Evolutionary conservation across 2,888 invertebrate genomes (phyloP).

Genomic region (Lobophora halterata): DNA sequence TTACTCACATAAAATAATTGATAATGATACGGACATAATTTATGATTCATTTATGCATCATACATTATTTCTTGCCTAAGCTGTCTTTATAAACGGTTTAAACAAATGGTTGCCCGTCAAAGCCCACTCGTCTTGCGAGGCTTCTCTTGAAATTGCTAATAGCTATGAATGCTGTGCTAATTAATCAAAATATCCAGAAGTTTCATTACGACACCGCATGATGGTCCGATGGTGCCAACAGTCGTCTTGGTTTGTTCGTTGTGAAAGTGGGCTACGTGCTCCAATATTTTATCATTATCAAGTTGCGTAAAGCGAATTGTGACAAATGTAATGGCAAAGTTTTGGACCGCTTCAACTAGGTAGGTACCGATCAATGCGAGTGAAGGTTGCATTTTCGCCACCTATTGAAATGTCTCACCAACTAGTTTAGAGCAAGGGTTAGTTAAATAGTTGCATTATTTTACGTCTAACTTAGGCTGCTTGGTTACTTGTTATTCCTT

Average conservation of each 20-base stretch:
- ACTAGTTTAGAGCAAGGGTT: slow-evolving; percentile 28
- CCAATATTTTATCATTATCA: slow-evolving; percentile 32
- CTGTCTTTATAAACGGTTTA: slow-evolving; percentile 2
- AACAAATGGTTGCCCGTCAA: slow-evolving; percentile 19
- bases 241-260: slow-evolving; percentile 47
- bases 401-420: slow-evolving; percentile 29
- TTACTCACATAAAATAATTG: too few relatives aligned
- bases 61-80: too few relatives aligned
- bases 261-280: slow-evolving; percentile 56
- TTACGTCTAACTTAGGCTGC: slow-evolving; percentile 4
- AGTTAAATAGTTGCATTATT: slow-evolving; percentile 28
- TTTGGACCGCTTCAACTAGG: slow-evolving; percentile 26
- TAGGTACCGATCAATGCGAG: slow-evolving; percentile 24
- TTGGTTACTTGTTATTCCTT: slow-evolving; percentile 8
- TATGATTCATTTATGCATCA: too few relatives aligned
- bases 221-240: slow-evolving; percentile 36
- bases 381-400: slow-evolving; percentile 35
- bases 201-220: slow-evolving; percentile 38
- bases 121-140: slow-evolving; percentile 22
- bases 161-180: slow-evolving; percentile 50
- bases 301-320: slow-evolving; percentile 51
- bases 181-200: slow-evolving; percentile 50
- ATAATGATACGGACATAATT: too few relatives aligned
- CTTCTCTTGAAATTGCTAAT: slow-evolving; percentile 28
- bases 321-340: slow-evolving; percentile 49